These are phyloP conservation scores for Mylabris sibirica DNA, from an alignment of 2,888 invertebrate genomes.

Conservation along the genomic window DNA sequence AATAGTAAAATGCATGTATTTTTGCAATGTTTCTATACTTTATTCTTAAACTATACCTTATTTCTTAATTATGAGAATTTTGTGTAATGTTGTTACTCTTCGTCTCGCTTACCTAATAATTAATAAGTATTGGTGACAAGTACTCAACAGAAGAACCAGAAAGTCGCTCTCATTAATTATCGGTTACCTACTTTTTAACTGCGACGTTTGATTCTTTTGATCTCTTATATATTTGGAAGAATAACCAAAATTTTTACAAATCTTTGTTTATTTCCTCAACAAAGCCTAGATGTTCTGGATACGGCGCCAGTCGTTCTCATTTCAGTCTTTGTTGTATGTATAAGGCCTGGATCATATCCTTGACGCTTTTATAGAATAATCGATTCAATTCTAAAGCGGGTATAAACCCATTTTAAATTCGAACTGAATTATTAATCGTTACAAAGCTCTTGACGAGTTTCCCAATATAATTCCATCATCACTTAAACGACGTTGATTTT, in stretches of 20 bases:
- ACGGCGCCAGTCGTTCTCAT: neutral
- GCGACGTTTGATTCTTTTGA: no score
- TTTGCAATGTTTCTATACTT: no score
- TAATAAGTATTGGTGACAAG: neutral
- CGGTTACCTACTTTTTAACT: no score
- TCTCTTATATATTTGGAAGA: no score
- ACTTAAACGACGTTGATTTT: neutral
- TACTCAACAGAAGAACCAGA: no score
- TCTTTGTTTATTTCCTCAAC: neutral
- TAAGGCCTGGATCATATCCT: neutral
- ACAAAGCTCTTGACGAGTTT: neutral
- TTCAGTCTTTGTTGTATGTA: neutral
- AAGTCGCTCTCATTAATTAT: no score
- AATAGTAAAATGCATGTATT: no score
- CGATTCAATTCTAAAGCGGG: neutral
- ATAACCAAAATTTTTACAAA: no score
- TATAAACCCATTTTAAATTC: neutral
- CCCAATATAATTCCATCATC: neutral
- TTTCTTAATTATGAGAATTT: neutral
- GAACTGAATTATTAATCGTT: neutral
- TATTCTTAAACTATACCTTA: no score
- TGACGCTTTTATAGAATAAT: neutral
- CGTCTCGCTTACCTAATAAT: no score
- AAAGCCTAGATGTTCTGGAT: neutral
- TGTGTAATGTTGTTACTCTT: neutral